Percentiles rank a stretch among this genome's conserved stretches.
These are phyloP conservation scores for Tetramorium parvispinum DNA, from an alignment of 1,140 invertebrate species.

Conservation along the genomic window DNA sequence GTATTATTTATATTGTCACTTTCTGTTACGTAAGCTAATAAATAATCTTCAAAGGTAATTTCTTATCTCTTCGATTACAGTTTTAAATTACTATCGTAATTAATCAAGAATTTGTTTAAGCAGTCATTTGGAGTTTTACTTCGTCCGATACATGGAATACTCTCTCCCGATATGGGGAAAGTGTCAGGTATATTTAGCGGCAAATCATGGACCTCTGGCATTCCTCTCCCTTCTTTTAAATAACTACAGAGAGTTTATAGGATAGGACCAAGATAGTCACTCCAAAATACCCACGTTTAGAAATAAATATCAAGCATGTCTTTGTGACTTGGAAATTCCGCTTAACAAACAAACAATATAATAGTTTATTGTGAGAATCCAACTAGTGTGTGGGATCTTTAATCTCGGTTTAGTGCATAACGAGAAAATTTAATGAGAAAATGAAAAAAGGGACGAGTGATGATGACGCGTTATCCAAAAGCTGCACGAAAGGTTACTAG, in stretches of 20 bases:
- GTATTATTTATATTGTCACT: neutral
- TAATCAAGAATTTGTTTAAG: neutral
- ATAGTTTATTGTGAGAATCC: neutral
- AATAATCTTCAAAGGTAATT: neutral
- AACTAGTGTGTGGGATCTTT: neutral
- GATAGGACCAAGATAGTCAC: constrained; percentile 12
- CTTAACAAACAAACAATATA: neutral
- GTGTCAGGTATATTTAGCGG: constrained; percentile 33
- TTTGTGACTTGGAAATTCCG: neutral
- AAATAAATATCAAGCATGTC: constrained; percentile 13
- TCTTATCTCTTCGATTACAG: neutral
- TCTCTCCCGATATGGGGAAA: neutral
- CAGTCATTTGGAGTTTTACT: constrained; percentile 19
- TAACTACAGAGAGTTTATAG: constrained; percentile 26
- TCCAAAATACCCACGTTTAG: constrained; percentile 13
- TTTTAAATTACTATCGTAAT: constrained; percentile 6
- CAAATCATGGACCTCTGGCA: constrained; percentile 45
- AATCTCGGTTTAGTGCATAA: neutral
- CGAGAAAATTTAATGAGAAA: neutral
- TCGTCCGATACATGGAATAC: constrained; percentile 9
- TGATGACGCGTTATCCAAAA: neutral
- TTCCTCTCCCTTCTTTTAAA: constrained; percentile 43
- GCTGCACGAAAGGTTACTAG: neutral
- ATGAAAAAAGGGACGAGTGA: neutral
- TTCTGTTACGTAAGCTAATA: neutral